A percentile compares a stretch with the other conserved stretches of the same genome.
phyloP scores from a whole-genome alignment of 2,888 invertebrate species.

The Desoria tigrina region DNA sequence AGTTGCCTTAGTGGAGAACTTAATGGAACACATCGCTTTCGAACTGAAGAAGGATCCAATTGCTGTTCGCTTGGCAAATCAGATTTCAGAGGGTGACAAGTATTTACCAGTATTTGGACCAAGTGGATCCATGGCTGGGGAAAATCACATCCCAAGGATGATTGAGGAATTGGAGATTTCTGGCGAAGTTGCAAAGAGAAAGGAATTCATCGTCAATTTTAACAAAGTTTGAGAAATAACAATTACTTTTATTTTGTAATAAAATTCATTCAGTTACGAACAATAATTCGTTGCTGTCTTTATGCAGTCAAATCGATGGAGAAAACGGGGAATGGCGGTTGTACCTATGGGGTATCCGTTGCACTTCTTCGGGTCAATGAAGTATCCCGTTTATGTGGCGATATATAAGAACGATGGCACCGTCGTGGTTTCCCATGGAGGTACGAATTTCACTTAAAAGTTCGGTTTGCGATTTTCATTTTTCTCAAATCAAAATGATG shows the following conservation, averaged over 20 bases:
- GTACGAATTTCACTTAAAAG: too few relatives aligned
- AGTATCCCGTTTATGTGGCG: slow-evolving; percentile 65
- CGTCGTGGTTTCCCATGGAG: slow-evolving; percentile 57
- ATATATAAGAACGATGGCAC: slow-evolving; percentile 60
- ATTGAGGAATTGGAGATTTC: slow-evolving; percentile 54
- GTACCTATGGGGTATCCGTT: slow-evolving; percentile 69
- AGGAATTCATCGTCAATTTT: slow-evolving; percentile 49
- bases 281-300: too few relatives aligned
- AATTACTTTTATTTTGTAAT: too few relatives aligned
- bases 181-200: slow-evolving; percentile 54
- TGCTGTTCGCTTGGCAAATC: slow-evolving; percentile 63
- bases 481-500: neutral
- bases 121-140: slow-evolving; percentile 14
- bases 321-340: slow-evolving; percentile 67
- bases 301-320: slow-evolving; percentile 87
- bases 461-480: neutral
- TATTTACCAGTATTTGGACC: slow-evolving; percentile 20
- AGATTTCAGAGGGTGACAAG: slow-evolving; percentile 53
- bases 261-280: too few relatives aligned
- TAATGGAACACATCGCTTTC: slow-evolving; percentile 59
- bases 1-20: slow-evolving; percentile 57
- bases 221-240: slow-evolving; percentile 57
- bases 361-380: slow-evolving; percentile 57
- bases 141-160: slow-evolving; percentile 51
- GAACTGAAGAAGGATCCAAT: slow-evolving; percentile 56